Evolutionary conservation across 2,113 vertebrate species (phyloP).

Genomic region (Geococcyx californianus): DNA sequence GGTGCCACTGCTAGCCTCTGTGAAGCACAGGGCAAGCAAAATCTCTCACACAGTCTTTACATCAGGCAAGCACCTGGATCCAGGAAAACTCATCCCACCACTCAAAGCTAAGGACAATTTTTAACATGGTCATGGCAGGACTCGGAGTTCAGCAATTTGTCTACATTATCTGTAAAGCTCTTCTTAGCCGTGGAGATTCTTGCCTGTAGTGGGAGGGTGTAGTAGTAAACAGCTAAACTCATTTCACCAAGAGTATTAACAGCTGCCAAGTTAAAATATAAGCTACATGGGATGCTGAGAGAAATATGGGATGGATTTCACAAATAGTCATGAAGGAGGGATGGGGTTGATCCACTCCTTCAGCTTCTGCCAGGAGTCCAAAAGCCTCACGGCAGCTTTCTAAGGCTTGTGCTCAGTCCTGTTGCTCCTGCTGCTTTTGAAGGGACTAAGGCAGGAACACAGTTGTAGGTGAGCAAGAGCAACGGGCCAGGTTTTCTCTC

Average conservation of each 20-base stretch:
- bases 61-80: background rate
- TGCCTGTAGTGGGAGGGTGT: background rate
- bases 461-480: background rate
- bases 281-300: background rate
- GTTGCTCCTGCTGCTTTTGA: background rate
- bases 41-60: rapidly evolving
- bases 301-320: background rate
- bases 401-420: background rate
- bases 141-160: background rate
- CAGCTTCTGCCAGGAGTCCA: background rate
- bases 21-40: background rate
- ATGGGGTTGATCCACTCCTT: background rate
- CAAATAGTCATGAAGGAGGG: background rate
- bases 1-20: background rate
- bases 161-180: background rate
- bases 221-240: background rate
- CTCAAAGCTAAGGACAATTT: background rate
- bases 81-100: background rate
- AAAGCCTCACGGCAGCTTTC: background rate
- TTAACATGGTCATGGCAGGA: background rate
- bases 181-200: background rate
- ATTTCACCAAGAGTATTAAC: background rate
- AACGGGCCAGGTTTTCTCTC: background rate
- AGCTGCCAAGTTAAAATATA: background rate
- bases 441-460: background rate